Base-by-base conservation (phyloP, 2,113 vertebrate species). In the Sterna hirundo region DNA sequence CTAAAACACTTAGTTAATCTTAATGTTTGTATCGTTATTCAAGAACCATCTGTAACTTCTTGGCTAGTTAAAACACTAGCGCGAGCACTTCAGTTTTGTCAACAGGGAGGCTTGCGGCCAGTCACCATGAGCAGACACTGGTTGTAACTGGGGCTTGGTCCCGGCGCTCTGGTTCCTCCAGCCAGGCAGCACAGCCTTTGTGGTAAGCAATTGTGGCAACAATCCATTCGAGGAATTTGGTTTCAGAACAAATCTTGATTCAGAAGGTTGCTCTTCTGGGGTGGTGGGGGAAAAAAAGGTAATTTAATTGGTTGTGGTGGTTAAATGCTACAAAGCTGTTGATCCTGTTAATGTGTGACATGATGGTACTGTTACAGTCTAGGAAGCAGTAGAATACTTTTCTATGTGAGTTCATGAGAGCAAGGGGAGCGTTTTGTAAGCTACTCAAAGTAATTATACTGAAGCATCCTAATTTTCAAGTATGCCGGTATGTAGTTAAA, bases 141-240 rank as follows among this genome's bases (percentile, higher is more conserved):
- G 5, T 58, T 27, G 49, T 30, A 51, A 6, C 13, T 2, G 10
- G 25, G 78, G 46, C 42, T 52, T 15, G 30, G 29, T 52, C 18
- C 57, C 14, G 60, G 51, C 1, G 7, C 38, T 64, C n/a, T 3
- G 36, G 72, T 66, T 66, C 30, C 70, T n/a, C 46, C 3, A 15
- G 15, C 8, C 0, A 10, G 20, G 62, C 58, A 47, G 30, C 4
- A 5, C 71, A 54, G 65, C 46, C 42, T 8, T 40, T 8, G 52
- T 20, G 64, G 47, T 40, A 19, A 60, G 69, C 13, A 17, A 4
- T 13, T 27, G 16, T 1, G 2, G 44, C 58, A 34, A 10, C 0
- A 1, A 46, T 46, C 26, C 0, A 3, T 23, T 30, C 1, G 2
- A n/a, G 52, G 55, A 23, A 8, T 47, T 60, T 79, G 42, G 19